These are phyloP conservation scores for Diabrotica undecimpunctata DNA, from an alignment of 1,140 invertebrate species.

Conservation along the genomic window DNA sequence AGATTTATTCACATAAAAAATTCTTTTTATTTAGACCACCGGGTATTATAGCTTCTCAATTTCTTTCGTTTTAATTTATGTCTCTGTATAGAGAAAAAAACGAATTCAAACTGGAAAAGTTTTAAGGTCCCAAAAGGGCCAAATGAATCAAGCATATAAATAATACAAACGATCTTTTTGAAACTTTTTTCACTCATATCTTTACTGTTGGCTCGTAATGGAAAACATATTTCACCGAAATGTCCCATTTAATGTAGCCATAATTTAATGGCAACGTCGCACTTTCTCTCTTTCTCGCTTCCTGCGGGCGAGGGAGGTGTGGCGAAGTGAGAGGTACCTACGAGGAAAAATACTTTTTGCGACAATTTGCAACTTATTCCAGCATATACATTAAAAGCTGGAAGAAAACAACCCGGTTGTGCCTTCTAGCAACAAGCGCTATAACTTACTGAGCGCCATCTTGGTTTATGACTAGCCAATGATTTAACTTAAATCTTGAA, in stretches of 20 bases:
- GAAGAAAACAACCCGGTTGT: slow-evolving; percentile 20
- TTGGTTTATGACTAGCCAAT: background rate
- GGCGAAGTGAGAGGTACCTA: slow-evolving; percentile 7
- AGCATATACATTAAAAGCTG: slow-evolving; percentile 24
- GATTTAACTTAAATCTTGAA: too few species aligned
- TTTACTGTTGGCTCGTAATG: slow-evolving; percentile 43
- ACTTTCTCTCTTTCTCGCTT: slow-evolving; percentile 14
- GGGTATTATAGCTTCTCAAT: too few species aligned
- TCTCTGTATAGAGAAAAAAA: slow-evolving; percentile 8
- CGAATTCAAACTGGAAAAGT: slow-evolving; percentile 35
- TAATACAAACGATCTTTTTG: slow-evolving; percentile 37
- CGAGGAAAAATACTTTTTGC: slow-evolving; percentile 9
- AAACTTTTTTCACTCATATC: slow-evolving; percentile 42
- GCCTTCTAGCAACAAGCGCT: slow-evolving; percentile 24
- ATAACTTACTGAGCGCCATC: slow-evolving; percentile 23
- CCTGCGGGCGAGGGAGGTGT: background rate
- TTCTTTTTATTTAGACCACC: too few species aligned
- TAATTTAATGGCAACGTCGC: slow-evolving; percentile 32
- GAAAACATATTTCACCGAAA: slow-evolving; percentile 42
- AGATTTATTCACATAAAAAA: too few species aligned
- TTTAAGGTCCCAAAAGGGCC: slow-evolving; percentile 33
- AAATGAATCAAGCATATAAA: slow-evolving; percentile 40
- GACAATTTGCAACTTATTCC: slow-evolving; percentile 23
- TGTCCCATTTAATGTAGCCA: slow-evolving; percentile 37
- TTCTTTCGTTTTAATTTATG: background rate